Evolutionary conservation across 1,140 invertebrate species (phyloP).

Genomic region (Lepidostoma basale): DNA sequence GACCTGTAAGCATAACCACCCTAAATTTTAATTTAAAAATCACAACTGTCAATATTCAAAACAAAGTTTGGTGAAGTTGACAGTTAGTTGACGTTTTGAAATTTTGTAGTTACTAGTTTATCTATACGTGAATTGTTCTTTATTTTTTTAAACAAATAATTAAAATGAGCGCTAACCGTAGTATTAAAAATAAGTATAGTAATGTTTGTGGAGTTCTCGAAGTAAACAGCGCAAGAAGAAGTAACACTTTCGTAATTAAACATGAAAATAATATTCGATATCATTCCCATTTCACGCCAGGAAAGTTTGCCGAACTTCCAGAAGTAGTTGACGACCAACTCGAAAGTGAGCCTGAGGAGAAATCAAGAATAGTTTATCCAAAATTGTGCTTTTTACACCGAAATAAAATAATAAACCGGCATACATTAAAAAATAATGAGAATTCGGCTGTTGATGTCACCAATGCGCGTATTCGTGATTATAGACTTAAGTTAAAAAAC

Average conservation of each 20-base stretch:
- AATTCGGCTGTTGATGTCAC: neutral
- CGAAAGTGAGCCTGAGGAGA: too few relatives aligned
- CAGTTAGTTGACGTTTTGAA: neutral
- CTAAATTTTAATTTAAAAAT: neutral
- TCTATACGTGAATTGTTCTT: too few relatives aligned
- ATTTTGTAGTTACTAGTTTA: neutral
- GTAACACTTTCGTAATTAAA: neutral
- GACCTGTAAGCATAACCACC: neutral
- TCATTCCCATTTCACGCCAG: neutral
- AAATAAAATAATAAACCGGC: neutral
- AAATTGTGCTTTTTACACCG: neutral
- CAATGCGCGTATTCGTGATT: neutral
- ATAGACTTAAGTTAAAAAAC: neutral
- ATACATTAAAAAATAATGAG: neutral
- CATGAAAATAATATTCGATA: constrained; percentile 1
- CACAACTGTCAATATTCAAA: neutral
- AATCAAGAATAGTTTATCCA: too few relatives aligned
- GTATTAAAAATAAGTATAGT: constrained; percentile 2
- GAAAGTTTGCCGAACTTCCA: constrained; percentile 8
- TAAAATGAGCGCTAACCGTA: too few relatives aligned
- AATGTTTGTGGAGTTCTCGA: constrained; percentile 15
- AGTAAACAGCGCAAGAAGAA: neutral
- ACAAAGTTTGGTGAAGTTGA: neutral
- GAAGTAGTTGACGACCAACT: neutral
- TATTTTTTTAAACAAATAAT: too few relatives aligned